A percentile compares a stretch with the other conserved stretches of the same genome.
phyloP scores from a whole-genome alignment of 2,113 vertebrate genomes.

The Loxodonta africana region DNA sequence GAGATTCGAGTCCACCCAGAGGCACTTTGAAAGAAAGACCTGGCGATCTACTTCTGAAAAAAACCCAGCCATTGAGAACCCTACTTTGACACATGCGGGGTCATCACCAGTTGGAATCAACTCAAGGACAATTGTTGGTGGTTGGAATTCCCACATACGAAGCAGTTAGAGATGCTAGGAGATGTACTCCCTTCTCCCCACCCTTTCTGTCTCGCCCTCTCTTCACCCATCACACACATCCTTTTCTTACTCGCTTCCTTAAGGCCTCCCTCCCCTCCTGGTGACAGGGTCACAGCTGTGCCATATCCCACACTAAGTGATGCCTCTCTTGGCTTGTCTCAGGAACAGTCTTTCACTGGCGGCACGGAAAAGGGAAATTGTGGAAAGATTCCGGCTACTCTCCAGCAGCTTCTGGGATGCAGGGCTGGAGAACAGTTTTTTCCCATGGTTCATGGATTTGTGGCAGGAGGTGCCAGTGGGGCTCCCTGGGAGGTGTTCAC shows the following conservation, averaged over 20 bases:
- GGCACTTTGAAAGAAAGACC: too few relatives aligned
- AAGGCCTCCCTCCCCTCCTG: too few relatives aligned
- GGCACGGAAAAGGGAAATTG: neutral
- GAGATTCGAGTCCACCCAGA: too few relatives aligned
- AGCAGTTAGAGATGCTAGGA: neutral
- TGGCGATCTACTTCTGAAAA: too few relatives aligned
- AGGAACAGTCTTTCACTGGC: neutral
- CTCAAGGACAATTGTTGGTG: neutral
- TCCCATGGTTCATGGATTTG: neutral
- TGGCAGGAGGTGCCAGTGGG: neutral
- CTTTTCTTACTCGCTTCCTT: neutral
- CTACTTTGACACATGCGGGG: too few relatives aligned
- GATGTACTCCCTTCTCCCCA: fast-evolving
- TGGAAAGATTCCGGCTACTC: neutral
- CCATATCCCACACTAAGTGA: fast-evolving
- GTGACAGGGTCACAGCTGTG: neutral
- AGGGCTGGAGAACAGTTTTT: neutral
- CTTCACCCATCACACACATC: neutral
- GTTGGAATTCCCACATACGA: neutral
- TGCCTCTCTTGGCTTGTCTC: neutral
- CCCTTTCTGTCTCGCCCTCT: neutral
- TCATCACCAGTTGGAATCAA: too few relatives aligned
- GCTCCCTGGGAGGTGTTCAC: neutral
- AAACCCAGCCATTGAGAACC: too few relatives aligned
- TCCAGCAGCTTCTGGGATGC: neutral